Conservation (phyloP, 2,797 vertebrate species). For the Hydrolagus colliei region DNA sequence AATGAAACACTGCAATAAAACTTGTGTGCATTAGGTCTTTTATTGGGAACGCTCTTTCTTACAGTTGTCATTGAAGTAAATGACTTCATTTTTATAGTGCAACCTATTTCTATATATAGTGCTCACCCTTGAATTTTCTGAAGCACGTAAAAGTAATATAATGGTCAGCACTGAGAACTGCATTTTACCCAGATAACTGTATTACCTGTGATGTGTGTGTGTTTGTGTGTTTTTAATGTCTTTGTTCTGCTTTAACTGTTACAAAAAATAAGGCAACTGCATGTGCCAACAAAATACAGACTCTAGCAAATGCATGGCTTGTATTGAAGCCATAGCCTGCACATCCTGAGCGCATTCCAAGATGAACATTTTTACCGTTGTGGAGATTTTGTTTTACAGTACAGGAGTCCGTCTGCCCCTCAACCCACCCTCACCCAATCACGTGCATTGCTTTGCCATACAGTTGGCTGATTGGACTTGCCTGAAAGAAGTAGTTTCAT, state of each 20-base stretch:
- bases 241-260: not conserved
- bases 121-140: conserved; percentile 33
- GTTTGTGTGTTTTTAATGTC: not conserved
- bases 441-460: not conserved
- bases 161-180: conserved; percentile 53
- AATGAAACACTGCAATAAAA: not conserved
- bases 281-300: not conserved
- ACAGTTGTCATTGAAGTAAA: conserved; percentile 6
- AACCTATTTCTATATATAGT: conserved; percentile 4
- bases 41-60: not conserved
- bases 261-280: not conserved
- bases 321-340: not conserved
- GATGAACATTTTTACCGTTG: not conserved
- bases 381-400: not conserved
- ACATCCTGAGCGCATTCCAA: not conserved
- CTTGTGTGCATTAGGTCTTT: not conserved
- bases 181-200: conserved; percentile 50
- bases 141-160: conserved; percentile 38
- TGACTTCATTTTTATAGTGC: not conserved
- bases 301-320: too few species aligned
- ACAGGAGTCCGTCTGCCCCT: not conserved
- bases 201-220: not conserved
- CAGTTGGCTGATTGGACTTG: not conserved
- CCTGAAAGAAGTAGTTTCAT: not conserved
- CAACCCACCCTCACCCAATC: not conserved